Evolutionary conservation across 2,797 vertebrate species (phyloP).

Genomic region (Hyperoplus lanceolatus): DNA sequence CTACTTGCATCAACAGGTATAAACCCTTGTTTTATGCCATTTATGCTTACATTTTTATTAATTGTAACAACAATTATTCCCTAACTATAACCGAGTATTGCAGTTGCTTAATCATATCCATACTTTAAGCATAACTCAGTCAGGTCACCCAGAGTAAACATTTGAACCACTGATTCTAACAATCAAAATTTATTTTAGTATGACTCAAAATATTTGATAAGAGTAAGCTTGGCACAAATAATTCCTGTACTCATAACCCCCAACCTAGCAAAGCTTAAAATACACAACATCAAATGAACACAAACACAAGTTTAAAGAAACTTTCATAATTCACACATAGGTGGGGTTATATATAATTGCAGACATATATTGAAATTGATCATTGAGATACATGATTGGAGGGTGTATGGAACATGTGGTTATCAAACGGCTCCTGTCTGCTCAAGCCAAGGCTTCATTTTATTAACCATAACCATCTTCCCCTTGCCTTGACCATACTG

Average conservation of each 20-base stretch:
- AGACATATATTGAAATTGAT: neutral
- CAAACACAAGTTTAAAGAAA: neutral
- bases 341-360: too few relatives aligned
- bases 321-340: neutral
- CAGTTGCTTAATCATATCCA: neutral
- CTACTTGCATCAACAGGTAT: neutral
- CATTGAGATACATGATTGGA: neutral
- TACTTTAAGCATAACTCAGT: neutral
- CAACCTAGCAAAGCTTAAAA: too few relatives aligned
- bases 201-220: neutral
- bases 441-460: neutral
- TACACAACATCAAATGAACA: neutral
- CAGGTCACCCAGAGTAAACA: neutral
- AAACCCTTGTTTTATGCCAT: neutral
- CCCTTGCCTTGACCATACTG: neutral
- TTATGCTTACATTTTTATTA: neutral
- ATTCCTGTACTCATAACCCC: too few relatives aligned
- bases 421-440: neutral
- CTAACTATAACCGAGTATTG: neutral
- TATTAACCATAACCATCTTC: neutral
- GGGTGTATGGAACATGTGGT: neutral
- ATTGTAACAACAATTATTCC: neutral
- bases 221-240: neutral
- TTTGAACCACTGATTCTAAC: neutral
- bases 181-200: neutral